Base-by-base conservation (phyloP, 1,140 invertebrate species). In the Bemisia tabaci region DNA sequence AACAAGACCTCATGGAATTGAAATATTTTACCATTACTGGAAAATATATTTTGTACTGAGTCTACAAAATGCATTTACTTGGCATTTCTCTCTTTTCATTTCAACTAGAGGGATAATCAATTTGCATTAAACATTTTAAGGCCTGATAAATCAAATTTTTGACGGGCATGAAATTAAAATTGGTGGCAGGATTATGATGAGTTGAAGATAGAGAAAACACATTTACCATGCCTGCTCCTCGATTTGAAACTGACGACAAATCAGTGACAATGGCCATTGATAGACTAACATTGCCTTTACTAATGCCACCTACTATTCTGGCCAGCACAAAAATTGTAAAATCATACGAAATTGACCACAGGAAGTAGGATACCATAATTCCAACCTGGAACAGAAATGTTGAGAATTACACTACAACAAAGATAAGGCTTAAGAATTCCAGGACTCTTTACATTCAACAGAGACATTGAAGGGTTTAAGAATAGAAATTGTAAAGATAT, bases 201-300 rank as follows among this genome's bases (percentile, higher is more conserved):
- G n/a, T n/a, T n/a, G n/a, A n/a, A n/a, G n/a, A n/a, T n/a, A n/a
- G n/a, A n/a, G n/a, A n/a, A n/a, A n/a, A n/a, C n/a, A n/a, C n/a
- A 67, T 76, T 81, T 83, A 94, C 93, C 96, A 99, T 99, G 76
- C 94, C 95, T 79, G 86, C 89, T 26, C 91, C 93, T 72, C 95
- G 82, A 26, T 87, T 87, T 73, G 87, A 85, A 17, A 85, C 79
- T 26, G 85, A 83, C 22, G 91, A 94, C 5, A 95, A 87, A 83
- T 99, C 97, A 22, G 95, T 89, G 9, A 99, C 90, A 69, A 98
- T 89, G 5, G 96, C 94, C 84, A 97, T 96, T 59, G 90, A 90
- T 25, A 99, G 80, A 70, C 91, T 95, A 21, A 99, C 88, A 80
- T 98, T 99, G 2, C 94, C 95, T 82, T 98, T 98, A 74, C 91